phyloP scores from a whole-genome alignment of 2,113 vertebrate genomes.

The Tyto alba region DNA sequence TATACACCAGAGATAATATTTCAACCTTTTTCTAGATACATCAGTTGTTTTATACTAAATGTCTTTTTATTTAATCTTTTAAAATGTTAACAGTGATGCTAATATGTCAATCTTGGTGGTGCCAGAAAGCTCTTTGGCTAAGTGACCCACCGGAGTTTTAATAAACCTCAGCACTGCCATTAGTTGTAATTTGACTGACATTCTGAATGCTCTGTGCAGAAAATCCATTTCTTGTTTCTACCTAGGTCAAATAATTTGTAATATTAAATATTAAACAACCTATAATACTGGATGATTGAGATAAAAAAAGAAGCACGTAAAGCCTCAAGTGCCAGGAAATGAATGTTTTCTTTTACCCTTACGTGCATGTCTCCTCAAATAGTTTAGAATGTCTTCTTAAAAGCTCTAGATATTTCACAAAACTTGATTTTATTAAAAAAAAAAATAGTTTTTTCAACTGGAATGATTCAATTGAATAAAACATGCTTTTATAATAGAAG shows the following conservation, averaged over 20 bases:
- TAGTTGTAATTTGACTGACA: neutral
- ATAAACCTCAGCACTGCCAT: constrained; percentile 7
- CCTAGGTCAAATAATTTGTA: neutral
- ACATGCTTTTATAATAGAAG: neutral
- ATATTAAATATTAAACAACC: constrained; percentile 10
- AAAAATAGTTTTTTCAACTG: neutral
- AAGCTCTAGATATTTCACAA: neutral
- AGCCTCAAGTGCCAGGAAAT: neutral
- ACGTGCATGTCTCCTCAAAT: neutral
- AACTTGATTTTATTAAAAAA: neutral
- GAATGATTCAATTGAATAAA: neutral
- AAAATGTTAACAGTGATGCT: neutral
- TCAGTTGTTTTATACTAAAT: neutral
- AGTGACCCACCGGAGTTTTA: neutral
- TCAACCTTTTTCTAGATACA: neutral
- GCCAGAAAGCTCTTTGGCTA: neutral
- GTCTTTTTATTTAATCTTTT: neutral
- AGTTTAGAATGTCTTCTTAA: neutral
- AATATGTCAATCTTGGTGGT: neutral
- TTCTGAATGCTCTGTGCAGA: neutral
- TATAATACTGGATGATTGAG: neutral
- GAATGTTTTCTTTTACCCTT: neutral
- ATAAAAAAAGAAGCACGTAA: neutral
- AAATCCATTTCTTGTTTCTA: neutral
- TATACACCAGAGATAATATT: neutral